Evolutionary conservation across 1,140 invertebrate genomes (phyloP).

Genomic region (Megalonaias nervosa): DNA sequence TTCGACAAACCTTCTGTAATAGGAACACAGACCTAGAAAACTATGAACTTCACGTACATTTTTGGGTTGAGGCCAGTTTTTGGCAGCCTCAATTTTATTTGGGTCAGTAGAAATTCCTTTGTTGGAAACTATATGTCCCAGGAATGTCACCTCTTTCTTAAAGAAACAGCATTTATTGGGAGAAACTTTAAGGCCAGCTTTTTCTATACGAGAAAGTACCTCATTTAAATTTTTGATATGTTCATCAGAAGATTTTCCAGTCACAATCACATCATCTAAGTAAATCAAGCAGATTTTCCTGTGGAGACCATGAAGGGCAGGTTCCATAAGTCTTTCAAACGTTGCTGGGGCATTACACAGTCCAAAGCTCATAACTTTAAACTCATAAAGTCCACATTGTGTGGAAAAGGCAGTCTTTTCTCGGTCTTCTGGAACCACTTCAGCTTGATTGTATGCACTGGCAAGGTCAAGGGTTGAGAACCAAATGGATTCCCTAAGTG

Average conservation of each 20-base stretch:
- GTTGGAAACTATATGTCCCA: no score
- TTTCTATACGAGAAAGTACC: constrained; percentile 4
- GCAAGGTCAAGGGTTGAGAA: constrained; percentile 2
- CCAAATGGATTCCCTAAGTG: neutral
- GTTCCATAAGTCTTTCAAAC: constrained; percentile 14
- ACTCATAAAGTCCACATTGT: no score
- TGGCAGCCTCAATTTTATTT: neutral
- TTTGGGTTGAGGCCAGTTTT: constrained; percentile 36
- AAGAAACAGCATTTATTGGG: no score
- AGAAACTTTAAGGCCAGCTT: neutral
- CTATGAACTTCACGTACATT: constrained; percentile 29
- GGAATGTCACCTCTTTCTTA: no score
- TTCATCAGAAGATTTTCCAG: no score
- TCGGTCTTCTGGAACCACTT: neutral
- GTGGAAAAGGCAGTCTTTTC: no score
- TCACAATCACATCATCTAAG: constrained; percentile 3
- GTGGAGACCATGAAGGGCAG: neutral
- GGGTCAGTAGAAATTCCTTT: no score
- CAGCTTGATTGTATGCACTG: constrained; percentile 2
- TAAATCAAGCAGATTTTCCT: neutral
- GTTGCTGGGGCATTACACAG: neutral
- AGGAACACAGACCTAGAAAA: constrained; percentile 32
- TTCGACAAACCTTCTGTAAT: constrained; percentile 29
- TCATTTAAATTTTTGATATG: neutral
- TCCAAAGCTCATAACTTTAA: no score